These are phyloP conservation scores for Cristatella mucedo DNA, from an alignment of 2,888 invertebrate species.

Conservation along the genomic window DNA sequence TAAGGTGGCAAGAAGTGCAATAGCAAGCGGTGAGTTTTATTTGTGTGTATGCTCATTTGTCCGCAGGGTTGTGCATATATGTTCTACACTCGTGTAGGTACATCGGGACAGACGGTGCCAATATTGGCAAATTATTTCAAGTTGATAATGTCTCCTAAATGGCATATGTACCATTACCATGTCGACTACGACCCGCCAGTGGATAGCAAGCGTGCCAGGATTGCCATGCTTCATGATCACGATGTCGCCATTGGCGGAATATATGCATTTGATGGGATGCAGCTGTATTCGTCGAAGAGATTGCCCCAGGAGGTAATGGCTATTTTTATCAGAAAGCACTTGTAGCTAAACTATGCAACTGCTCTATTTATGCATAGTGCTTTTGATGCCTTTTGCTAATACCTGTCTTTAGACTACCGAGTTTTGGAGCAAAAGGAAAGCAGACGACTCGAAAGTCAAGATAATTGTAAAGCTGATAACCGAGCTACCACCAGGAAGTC, in stretches of 20 bases:
- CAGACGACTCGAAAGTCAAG: slow-evolving; percentile 19
- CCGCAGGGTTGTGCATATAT: too few species aligned
- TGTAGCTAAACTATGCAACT: too few species aligned
- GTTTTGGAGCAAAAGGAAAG: slow-evolving; percentile 16
- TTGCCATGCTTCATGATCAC: slow-evolving; percentile 22
- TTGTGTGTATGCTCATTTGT: too few species aligned
- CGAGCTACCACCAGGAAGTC: slow-evolving; percentile 22
- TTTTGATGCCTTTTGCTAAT: too few species aligned
- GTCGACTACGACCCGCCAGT: slow-evolving; percentile 30
- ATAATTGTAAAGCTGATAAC: slow-evolving; percentile 22
- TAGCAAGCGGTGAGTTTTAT: too few species aligned
- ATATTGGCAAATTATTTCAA: slow-evolving; percentile 25
- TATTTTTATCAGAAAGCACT: too few species aligned
- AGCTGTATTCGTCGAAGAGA: slow-evolving; percentile 23
- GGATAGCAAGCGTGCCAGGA: slow-evolving; percentile 22
- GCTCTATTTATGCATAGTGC: too few species aligned
- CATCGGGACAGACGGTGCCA: slow-evolving; percentile 18
- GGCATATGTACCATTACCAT: slow-evolving; percentile 30
- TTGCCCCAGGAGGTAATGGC: slow-evolving; percentile 22
- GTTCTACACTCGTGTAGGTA: too few species aligned
- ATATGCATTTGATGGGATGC: slow-evolving; percentile 32
- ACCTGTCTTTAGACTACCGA: slow-evolving; percentile 22
- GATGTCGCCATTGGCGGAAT: slow-evolving; percentile 20
- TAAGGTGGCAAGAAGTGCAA: too few species aligned
- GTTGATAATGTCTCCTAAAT: slow-evolving; percentile 18